Evolutionary conservation across 2,888 invertebrate species (phyloP).

Genomic region (Latrodectus hesperus): DNA sequence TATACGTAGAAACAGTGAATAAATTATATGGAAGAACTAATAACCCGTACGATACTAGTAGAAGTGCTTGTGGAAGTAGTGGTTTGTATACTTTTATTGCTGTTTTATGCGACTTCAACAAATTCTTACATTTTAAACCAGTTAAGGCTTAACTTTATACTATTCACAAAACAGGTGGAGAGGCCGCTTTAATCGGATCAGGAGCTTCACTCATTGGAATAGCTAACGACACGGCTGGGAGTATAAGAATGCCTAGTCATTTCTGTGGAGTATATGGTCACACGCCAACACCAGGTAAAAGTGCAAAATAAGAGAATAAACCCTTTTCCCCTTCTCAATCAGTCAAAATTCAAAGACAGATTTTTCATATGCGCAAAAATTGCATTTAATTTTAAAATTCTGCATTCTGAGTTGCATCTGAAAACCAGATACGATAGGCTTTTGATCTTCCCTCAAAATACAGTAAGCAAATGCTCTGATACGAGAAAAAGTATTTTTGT

Average conservation of each 20-base stretch:
- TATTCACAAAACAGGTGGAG: neutral
- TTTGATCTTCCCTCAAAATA: too few relatives aligned
- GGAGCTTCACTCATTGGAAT: constrained; percentile 25
- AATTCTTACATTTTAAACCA: too few relatives aligned
- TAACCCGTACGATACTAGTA: neutral
- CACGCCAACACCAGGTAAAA: constrained; percentile 25
- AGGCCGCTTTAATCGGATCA: constrained; percentile 13
- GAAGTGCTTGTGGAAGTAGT: neutral
- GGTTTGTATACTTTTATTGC: neutral
- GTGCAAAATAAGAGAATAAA: neutral
- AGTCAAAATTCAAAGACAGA: too few relatives aligned
- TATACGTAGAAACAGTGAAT: neutral
- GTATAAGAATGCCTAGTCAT: constrained; percentile 20
- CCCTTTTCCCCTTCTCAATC: too few relatives aligned
- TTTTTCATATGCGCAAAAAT: too few relatives aligned
- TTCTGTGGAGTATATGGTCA: constrained; percentile 36
- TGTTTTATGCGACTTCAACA: too few relatives aligned
- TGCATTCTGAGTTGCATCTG: too few relatives aligned
- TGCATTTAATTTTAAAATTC: too few relatives aligned
- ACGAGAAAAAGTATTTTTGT: too few relatives aligned
- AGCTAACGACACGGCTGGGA: constrained; percentile 31
- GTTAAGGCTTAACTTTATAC: too few relatives aligned
- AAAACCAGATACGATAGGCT: too few relatives aligned
- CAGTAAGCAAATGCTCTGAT: too few relatives aligned
- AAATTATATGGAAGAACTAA: neutral